Evolutionary conservation across 2,888 invertebrate species (phyloP).

Genomic region (Tenthredo notha): DNA sequence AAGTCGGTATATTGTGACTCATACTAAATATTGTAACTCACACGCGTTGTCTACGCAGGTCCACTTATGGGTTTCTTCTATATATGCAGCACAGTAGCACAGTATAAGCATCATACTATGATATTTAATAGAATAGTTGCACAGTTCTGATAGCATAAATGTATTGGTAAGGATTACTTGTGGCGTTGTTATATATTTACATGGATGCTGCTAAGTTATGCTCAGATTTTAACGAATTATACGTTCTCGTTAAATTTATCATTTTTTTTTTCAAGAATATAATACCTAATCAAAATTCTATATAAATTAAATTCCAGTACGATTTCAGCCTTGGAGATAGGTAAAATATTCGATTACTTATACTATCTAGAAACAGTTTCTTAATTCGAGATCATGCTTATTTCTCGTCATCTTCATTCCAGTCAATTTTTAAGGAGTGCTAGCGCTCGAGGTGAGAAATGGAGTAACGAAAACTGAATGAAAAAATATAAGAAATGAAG

Average conservation of each 20-base stretch:
- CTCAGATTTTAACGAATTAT: background rate
- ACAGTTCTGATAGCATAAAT: background rate
- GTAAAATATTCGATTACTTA: slow-evolving; percentile 13
- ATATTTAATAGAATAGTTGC: background rate
- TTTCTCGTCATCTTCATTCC: background rate
- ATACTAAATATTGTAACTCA: background rate
- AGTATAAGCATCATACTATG: background rate
- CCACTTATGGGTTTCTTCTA: background rate
- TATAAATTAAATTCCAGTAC: background rate
- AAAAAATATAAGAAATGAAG: background rate
- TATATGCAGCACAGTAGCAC: slow-evolving; percentile 19
- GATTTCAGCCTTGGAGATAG: slow-evolving; percentile 20
- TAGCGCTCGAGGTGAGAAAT: slow-evolving; percentile 19
- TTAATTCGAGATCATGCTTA: background rate
- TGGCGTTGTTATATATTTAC: slow-evolving; percentile 16
- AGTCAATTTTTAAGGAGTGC: slow-evolving; percentile 1
- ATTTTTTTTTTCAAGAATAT: background rate
- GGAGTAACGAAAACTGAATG: background rate
- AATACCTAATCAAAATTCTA: slow-evolving; percentile 7
- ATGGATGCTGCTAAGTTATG: slow-evolving; percentile 6
- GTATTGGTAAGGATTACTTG: slow-evolving; percentile 29
- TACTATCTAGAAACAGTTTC: slow-evolving; percentile 11
- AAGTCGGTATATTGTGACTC: slow-evolving; percentile 7
- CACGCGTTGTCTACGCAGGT: slow-evolving; percentile 4
- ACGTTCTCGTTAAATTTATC: background rate